Evolutionary conservation across 2,888 invertebrate genomes (phyloP), one percentile per base, ranked within the genome.

Genomic region (Autographa gamma): DNA sequence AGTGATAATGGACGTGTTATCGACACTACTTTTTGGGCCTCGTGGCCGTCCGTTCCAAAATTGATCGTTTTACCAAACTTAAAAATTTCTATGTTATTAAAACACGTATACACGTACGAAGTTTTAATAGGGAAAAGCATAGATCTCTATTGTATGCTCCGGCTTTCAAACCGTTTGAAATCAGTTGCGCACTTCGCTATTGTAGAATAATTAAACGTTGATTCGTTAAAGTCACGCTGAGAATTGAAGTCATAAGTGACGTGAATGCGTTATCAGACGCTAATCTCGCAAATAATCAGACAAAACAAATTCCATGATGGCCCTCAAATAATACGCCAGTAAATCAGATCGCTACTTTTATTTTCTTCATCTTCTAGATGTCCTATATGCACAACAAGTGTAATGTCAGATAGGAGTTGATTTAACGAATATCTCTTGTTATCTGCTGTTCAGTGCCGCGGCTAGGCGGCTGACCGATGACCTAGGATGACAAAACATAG

Each of bases 401-500:
- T 25, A 25, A 25, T 43, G 16, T 14, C 14, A 16, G 5, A 56
- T 25, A 25, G 25, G 25, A 25, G 25, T 25, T 13, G 13, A 13
- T 56, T 25, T 25, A 48, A 25, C 25, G 9, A 19, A 11, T 19
- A 56, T 25, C 54, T 52, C 34, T 54, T 74, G 70, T 70, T 64
- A 31, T 11, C 0, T 66, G 59, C 13, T 18, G 32, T 34, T 8
- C 25, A 14, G 11, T 48, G 25, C 63, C 13, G 58, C 19, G 32
- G 14, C 34, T 41, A 5, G 4, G 32, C 32, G 52, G 43, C 63
- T 43, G 9, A 56, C 48, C 60, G 58, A 14, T 48, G 60, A 58
- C 38, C 34, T 38, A 60, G 61, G 61, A 69, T 65, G 52, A 64
- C 68, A 60, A 66, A 14, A 54, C 54, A 13, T 19, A 13, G 19